A percentile compares a stretch with the other conserved stretches of the same genome.
Evolutionary conservation across 2,888 invertebrate genomes (phyloP).

Genomic region (Nephrotoma flavescens): DNA sequence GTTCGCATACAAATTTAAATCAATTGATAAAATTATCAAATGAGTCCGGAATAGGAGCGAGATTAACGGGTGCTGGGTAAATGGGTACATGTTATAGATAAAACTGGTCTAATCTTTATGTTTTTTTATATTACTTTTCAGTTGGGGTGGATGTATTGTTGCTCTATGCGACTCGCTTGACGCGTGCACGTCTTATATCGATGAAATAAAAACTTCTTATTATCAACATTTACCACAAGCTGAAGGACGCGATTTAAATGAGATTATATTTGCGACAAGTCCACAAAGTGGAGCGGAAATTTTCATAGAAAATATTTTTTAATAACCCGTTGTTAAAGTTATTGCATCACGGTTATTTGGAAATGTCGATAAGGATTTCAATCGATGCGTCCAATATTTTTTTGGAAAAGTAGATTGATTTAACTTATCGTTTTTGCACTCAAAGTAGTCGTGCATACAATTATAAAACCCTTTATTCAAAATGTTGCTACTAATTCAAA

Average conservation of each 20-base stretch:
- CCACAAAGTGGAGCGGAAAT: slow-evolving; percentile 29
- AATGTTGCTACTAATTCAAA: no score
- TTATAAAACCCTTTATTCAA: no score
- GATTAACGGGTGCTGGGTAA: slow-evolving; percentile 88
- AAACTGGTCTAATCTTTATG: background rate
- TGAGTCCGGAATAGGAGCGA: slow-evolving; percentile 56
- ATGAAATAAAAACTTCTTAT: slow-evolving; percentile 51
- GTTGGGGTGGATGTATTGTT: slow-evolving; percentile 95
- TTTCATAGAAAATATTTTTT: slow-evolving; percentile 8
- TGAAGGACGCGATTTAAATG: slow-evolving; percentile 35
- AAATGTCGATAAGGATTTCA: no score
- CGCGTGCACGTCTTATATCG: slow-evolving; percentile 50
- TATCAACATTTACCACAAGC: slow-evolving; percentile 42
- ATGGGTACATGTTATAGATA: slow-evolving; percentile 6
- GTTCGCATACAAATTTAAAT: slow-evolving; percentile 82
- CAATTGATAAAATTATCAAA: slow-evolving; percentile 58
- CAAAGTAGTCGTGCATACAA: no score
- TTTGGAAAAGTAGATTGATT: no score
- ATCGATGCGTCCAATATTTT: no score
- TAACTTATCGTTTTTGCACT: no score
- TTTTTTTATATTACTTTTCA: slow-evolving; percentile 23
- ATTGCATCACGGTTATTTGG: no score
- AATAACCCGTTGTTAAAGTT: background rate
- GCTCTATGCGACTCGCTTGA: slow-evolving; percentile 42
- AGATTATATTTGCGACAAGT: slow-evolving; percentile 52